These are phyloP conservation scores for Drosophila tani DNA, from an alignment of 1,140 invertebrate species.

Conservation along the genomic window DNA sequence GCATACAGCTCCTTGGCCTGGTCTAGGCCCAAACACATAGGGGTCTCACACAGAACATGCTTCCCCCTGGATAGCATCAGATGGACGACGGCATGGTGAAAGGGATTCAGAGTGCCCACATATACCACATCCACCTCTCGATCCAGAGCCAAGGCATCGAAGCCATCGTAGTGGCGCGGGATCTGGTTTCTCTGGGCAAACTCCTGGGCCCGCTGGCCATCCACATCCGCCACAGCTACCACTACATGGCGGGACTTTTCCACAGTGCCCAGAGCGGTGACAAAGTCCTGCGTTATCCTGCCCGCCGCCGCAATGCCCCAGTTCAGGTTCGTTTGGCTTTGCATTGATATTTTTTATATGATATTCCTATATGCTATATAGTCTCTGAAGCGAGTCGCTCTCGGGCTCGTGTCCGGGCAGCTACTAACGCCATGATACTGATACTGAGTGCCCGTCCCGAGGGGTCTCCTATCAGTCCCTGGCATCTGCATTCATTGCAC, in stretches of 20 bases:
- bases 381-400: conserved; percentile 29
- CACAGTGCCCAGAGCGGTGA: conserved; percentile 88
- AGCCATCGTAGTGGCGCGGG: conserved; percentile 89
- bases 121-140: conserved; percentile 92
- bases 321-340: conserved; percentile 57
- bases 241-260: conserved; percentile 88
- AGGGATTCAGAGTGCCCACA: conserved; percentile 90
- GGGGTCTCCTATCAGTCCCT: conserved; percentile 53
- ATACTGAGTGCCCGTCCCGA: conserved; percentile 41
- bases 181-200: conserved; percentile 91
- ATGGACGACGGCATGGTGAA: conserved; percentile 89
- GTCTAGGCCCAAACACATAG: conserved; percentile 89
- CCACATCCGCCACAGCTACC: conserved; percentile 91
- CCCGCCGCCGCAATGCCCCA: conserved; percentile 92
- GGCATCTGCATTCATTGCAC: conserved; percentile 72
- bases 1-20: conserved; percentile 88
- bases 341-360: conserved; percentile 47
- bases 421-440: conserved; percentile 48
- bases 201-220: conserved; percentile 88
- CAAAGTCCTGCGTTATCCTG: conserved; percentile 93
- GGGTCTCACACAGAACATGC: conserved; percentile 94
- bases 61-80: conserved; percentile 91
- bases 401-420: conserved; percentile 39
- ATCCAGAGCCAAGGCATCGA: conserved; percentile 90
- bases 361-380: conserved; percentile 1